A percentile compares a stretch with the other conserved stretches of the same genome.
These are phyloP conservation scores for Callimorpha dominula DNA, from an alignment of 2,888 invertebrate species.

Conservation along the genomic window DNA sequence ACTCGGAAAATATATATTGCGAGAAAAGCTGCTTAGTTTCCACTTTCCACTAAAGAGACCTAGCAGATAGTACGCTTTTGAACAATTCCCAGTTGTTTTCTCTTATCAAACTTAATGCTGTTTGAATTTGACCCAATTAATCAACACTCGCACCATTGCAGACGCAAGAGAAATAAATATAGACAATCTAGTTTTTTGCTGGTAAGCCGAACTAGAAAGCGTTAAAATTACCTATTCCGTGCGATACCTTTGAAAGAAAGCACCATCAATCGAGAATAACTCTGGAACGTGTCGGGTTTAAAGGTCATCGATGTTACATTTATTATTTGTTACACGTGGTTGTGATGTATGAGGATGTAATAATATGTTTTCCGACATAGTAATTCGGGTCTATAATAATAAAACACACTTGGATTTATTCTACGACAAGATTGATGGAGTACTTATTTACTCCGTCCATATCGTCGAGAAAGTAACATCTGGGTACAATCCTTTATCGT, in stretches of 20 bases:
- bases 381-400: conserved; percentile 8
- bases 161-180: conserved; percentile 35
- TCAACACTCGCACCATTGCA: conserved; percentile 40
- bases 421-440: conserved; percentile 9
- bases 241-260: conserved; percentile 50
- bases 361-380: conserved; percentile 7
- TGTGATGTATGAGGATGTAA: conserved; percentile 9
- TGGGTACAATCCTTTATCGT: conserved; percentile 5
- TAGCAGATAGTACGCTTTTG: conserved; percentile 23
- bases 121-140: conserved; percentile 57
- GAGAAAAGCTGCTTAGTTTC: conserved; percentile 28
- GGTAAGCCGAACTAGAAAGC: conserved; percentile 50
- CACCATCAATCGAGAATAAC: conserved; percentile 52
- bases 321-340: conserved; percentile 28
- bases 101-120: conserved; percentile 51
- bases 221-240: conserved; percentile 46
- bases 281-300: conserved; percentile 63
- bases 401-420: conserved; percentile 15
- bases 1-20: conserved; percentile 22
- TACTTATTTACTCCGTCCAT: neutral
- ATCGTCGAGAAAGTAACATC: conserved; percentile 9
- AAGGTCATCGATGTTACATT: conserved; percentile 49
- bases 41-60: conserved; percentile 24
- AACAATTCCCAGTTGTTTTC: conserved; percentile 51
- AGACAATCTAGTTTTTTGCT: conserved; percentile 33